A percentile compares a stretch with the other conserved stretches of the same genome.
These are phyloP conservation scores for Hippoglossus stenolepis DNA, from an alignment of 2,113 vertebrate genomes.

Conservation along the genomic window DNA sequence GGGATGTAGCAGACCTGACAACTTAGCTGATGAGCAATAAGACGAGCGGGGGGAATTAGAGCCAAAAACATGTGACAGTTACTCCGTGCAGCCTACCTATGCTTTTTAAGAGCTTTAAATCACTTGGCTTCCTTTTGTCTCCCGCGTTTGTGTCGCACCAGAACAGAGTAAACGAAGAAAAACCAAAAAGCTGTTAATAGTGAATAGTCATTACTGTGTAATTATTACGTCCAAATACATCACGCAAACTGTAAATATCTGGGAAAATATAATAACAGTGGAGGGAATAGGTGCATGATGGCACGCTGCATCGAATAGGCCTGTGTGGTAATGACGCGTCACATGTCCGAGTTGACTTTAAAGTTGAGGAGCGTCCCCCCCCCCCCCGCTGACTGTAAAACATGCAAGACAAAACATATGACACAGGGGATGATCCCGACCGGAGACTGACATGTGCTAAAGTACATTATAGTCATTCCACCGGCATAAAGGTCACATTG, in stretches of 20 bases:
- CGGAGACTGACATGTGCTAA: conserved; percentile 84
- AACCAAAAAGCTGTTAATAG: conserved; percentile 21
- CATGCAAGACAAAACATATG: conserved; percentile 81
- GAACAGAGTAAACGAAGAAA: conserved; percentile 34
- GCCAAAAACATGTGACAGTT: conserved; percentile 73
- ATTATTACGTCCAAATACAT: conserved; percentile 54
- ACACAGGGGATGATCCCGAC: conserved; percentile 74
- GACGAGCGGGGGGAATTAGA: conserved; percentile 73
- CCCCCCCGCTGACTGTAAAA: conserved; percentile 64
- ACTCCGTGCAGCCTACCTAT: conserved; percentile 68
- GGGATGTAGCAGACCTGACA: conserved; percentile 84
- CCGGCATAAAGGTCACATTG: conserved; percentile 85
- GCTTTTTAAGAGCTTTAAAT: conserved; percentile 68
- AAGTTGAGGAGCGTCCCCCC: conserved; percentile 14
- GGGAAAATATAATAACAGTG: conserved; percentile 14
- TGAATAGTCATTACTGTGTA: conserved; percentile 39
- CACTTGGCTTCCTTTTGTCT: conserved; percentile 59
- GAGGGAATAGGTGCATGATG: conserved; percentile 11
- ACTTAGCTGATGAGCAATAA: conserved; percentile 84
- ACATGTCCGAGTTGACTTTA: conserved; percentile 50
- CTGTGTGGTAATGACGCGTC: conserved; percentile 26
- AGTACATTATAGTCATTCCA: conserved; percentile 82
- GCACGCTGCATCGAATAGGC: conserved; percentile 20
- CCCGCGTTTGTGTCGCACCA: conserved; percentile 37
- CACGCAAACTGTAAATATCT: conserved; percentile 38